phyloP scores from a whole-genome alignment of 2,113 vertebrate genomes.

The Perca schrenkii region DNA sequence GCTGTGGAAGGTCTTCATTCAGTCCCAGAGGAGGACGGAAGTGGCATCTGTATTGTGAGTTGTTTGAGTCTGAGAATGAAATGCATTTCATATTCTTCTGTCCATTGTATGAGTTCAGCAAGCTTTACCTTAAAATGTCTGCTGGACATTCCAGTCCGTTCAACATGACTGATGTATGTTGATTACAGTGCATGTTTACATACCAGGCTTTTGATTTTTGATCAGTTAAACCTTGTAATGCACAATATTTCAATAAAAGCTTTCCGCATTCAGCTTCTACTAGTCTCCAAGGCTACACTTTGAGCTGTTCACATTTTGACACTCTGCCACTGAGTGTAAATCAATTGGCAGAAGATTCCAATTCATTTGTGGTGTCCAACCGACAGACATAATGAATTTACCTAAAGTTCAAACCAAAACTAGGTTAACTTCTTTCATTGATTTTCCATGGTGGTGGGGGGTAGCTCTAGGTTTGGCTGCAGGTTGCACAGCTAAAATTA shows the following conservation, averaged over 20 bases:
- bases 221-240: neutral
- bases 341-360: neutral
- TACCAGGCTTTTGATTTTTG: too few species aligned
- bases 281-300: neutral
- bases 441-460: neutral
- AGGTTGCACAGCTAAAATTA: constrained; percentile 36
- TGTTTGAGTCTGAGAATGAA: neutral
- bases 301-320: neutral
- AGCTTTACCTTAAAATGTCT: too few species aligned
- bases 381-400: neutral
- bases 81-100: neutral
- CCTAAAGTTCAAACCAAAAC: neutral
- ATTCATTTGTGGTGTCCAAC: neutral
- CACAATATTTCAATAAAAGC: neutral
- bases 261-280: neutral
- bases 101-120: too few species aligned
- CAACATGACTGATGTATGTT: too few species aligned
- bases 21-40: neutral
- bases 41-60: neutral
- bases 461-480: neutral
- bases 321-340: neutral
- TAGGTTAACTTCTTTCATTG: neutral
- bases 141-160: too few species aligned
- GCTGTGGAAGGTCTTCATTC: neutral
- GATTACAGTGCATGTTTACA: too few species aligned